Evolutionary conservation across 2,797 vertebrate genomes (phyloP), one percentile per base, ranked within the genome.

Genomic region (Eleutherodactylus coqui): DNA sequence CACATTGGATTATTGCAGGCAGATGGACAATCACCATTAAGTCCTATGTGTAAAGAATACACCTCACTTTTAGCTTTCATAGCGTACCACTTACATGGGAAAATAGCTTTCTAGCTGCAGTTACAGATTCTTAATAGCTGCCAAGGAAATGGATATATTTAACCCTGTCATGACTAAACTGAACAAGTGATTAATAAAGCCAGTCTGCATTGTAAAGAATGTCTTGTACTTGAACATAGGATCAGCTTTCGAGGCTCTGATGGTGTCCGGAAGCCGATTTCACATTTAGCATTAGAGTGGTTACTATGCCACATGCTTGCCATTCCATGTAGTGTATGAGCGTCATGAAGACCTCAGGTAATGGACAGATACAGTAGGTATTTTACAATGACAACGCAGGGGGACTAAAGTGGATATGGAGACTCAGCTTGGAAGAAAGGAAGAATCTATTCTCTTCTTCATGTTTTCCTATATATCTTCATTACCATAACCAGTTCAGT

Each of bases 301-400:
- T 51, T 81, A 83, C 5, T 45, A 43, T 32, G 38, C 73, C 49
- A 84, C 67, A 75, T 51, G 79, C 70, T 75, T 86, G 75, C 45
- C 82, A 75, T 84, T 81, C 75, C 43, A 79, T 34, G 53, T 58
- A 9, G 70, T 45, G 24, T 75, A 24, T 36, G 27, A 34, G 55
- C 67, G 70, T 84, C 77, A 76, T 43, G 1, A 38, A 38, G 21
- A 34, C 5, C 55, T 16, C 49, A 24, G 60, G 21, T 43, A 27
- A 19, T 21, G 36, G 55, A 75, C 58, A 55, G 27, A 49, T 51
- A n/a, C n/a, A n/a, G n/a, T n/a, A 75, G 27, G 77, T 80, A 60
- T 76, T 53, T 36, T 24, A 32, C 34, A 38, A 62, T 55, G 72
- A 69, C 43, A 41, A 32, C 17, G 17, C 75, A 64, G 2, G 19